A percentile compares a stretch with the other conserved stretches of the same genome.
Evolutionary conservation across 2,113 vertebrate species (phyloP).

Genomic region (Brachyhypopomus occidentalis): DNA sequence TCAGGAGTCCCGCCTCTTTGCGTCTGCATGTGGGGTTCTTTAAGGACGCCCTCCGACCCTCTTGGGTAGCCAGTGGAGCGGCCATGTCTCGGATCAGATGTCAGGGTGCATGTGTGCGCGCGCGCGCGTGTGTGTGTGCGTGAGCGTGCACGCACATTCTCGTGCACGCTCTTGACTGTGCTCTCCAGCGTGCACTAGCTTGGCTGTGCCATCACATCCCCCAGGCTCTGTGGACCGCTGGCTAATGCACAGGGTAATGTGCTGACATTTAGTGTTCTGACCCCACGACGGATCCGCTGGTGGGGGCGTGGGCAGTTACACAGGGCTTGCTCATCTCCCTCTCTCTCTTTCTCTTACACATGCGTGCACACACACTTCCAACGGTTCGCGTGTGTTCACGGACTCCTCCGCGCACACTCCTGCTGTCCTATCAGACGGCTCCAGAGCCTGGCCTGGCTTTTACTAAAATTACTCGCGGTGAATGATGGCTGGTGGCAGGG

Average conservation of each 20-base stretch:
- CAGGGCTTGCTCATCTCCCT: background rate
- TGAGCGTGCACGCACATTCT: background rate
- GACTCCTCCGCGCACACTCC: background rate
- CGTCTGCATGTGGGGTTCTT: background rate
- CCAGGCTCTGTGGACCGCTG: slow-evolving; percentile 54
- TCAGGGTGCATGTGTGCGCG: background rate
- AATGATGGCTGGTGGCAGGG: background rate
- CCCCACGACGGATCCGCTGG: background rate
- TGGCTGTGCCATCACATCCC: background rate
- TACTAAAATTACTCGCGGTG: slow-evolving; percentile 44
- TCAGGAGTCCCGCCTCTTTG: too few relatives aligned
- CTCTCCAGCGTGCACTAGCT: slow-evolving; percentile 44
- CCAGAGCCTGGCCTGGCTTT: slow-evolving; percentile 26
- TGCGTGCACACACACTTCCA: too few relatives aligned
- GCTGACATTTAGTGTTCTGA: slow-evolving; percentile 59
- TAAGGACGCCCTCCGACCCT: background rate
- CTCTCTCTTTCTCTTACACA: background rate
- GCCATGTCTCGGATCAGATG: background rate
- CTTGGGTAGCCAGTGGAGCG: background rate
- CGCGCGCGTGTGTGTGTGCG: background rate
- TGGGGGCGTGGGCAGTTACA: background rate
- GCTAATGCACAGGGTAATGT: slow-evolving; percentile 61
- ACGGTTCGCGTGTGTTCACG: too few relatives aligned
- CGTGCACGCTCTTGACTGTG: background rate
- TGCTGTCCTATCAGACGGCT: slow-evolving; percentile 36